Conservation (phyloP, 2,797 vertebrate genomes). For the Gadopsis bispinosus region DNA sequence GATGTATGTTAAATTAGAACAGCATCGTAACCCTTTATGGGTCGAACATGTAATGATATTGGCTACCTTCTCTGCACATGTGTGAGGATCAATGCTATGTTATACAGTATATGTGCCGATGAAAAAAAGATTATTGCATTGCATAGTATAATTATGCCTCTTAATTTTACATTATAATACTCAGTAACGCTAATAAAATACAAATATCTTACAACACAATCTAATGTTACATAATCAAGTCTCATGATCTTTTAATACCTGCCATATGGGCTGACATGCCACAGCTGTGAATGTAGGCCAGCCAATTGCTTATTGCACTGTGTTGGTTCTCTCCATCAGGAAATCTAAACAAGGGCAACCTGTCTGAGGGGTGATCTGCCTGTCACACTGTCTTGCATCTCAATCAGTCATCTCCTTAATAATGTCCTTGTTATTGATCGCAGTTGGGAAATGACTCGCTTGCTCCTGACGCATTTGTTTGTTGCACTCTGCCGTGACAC, state of each 20-base stretch:
- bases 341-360: constrained; percentile 61
- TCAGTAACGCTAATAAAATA: constrained; percentile 24
- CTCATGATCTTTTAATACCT: constrained; percentile 49
- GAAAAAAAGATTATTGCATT: constrained; percentile 16
- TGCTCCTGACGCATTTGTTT: constrained; percentile 46
- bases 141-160: constrained; percentile 6
- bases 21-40: constrained; percentile 49
- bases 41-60: constrained; percentile 36
- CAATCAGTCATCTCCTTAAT: constrained; percentile 63
- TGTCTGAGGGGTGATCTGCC: constrained; percentile 70
- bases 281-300: constrained; percentile 68
- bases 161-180: constrained; percentile 25
- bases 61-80: constrained; percentile 12
- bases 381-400: constrained; percentile 58
- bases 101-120: constrained; percentile 14
- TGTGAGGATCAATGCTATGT: constrained; percentile 45
- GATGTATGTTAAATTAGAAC: constrained; percentile 59
- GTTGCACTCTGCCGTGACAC: constrained; percentile 33
- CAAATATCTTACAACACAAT: constrained; percentile 42
- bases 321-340: constrained; percentile 58
- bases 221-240: constrained; percentile 57
- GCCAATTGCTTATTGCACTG: constrained; percentile 38
- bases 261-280: constrained; percentile 64
- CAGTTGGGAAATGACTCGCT: constrained; percentile 44
- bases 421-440: constrained; percentile 57